Base-by-base conservation (phyloP, 2,888 invertebrate genomes). In the Carterocephalus palaemon region DNA sequence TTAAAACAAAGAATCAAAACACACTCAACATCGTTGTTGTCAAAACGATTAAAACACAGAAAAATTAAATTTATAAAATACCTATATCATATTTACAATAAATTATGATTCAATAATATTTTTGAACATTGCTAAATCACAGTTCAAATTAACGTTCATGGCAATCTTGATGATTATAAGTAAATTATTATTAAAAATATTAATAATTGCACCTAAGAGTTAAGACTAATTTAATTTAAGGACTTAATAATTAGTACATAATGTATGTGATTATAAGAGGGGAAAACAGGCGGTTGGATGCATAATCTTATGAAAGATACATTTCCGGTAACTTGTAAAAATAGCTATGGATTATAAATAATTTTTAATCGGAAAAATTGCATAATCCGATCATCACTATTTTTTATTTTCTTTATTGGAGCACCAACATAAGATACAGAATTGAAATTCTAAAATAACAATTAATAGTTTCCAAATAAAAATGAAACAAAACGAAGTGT, bases 91-190 rank as follows among this genome's bases (percentile, higher is more conserved):
- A 67, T 71, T 59, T 68, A 61, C 62, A 66, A 65, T 65, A 64
- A 72, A 65, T 64, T 56, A 62, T 57, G 47, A 57, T 63, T 51
- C 59, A 53, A 64, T 61, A 50, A 55, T 46, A 49, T 65, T 72
- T 76, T 83, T 79, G 79, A 81, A 82, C 81, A 80, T 83, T 69
- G 73, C 57, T 72, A 72, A 73, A 84, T 85, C 85, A 85, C 85
- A 85, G 85, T 83, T 79, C 67, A 80, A 79, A 79, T 81, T 79
- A 80, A 78, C 77, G 48, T 73, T 70, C 70, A 85, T 86, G 85
- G 85, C 85, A 84, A 77, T 71, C 57, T 59, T 57, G 60, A 64
- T 62, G 52, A 49, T 24, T 48, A 24, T 28, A 32, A 16, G 24
- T 26, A 24, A 8, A 16, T 17, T 26, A 37, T 24, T 15, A 19